These are phyloP conservation scores for Drosophila punjabiensis DNA, from an alignment of 1,140 invertebrate genomes.

Conservation along the genomic window DNA sequence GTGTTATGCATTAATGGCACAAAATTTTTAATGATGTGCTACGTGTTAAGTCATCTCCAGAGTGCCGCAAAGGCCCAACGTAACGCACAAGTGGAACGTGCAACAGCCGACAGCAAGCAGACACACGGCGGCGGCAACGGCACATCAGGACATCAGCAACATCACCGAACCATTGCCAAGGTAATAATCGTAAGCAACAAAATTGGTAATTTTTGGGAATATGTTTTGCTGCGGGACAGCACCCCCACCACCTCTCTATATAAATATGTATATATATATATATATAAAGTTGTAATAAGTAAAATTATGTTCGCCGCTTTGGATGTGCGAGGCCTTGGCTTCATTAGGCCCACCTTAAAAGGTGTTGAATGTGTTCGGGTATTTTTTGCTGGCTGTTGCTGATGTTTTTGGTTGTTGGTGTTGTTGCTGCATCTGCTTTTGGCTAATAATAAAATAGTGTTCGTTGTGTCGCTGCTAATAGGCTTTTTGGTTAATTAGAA, in stretches of 20 bases:
- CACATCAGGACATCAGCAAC: constrained; percentile 45
- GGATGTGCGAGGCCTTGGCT: constrained; percentile 37
- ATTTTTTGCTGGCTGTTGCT: constrained; percentile 32
- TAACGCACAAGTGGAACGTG: constrained; percentile 51
- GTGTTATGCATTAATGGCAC: constrained; percentile 80
- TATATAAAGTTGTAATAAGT: constrained; percentile 79
- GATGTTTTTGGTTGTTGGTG: neutral
- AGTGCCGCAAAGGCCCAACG: constrained; percentile 70
- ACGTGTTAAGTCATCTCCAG: constrained; percentile 83
- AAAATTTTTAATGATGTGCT: constrained; percentile 83
- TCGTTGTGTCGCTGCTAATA: constrained; percentile 64
- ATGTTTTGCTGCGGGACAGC: constrained; percentile 57
- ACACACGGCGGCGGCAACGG: constrained; percentile 15
- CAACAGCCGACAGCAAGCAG: constrained; percentile 44
- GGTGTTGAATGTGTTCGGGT: constrained; percentile 61
- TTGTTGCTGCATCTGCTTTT: constrained; percentile 31
- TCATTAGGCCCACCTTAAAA: constrained; percentile 70
- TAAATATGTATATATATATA: constrained; percentile 53
- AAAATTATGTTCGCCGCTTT: constrained; percentile 67
- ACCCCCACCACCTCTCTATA: constrained; percentile 20
- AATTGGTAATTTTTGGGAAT: constrained; percentile 82
- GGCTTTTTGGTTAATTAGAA: constrained; percentile 81
- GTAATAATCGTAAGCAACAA: constrained; percentile 84
- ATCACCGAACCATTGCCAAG: constrained; percentile 61
- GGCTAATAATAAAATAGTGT: constrained; percentile 61